Conservation (phyloP, 1,140 invertebrate genomes). For the Sinella curviseta region DNA sequence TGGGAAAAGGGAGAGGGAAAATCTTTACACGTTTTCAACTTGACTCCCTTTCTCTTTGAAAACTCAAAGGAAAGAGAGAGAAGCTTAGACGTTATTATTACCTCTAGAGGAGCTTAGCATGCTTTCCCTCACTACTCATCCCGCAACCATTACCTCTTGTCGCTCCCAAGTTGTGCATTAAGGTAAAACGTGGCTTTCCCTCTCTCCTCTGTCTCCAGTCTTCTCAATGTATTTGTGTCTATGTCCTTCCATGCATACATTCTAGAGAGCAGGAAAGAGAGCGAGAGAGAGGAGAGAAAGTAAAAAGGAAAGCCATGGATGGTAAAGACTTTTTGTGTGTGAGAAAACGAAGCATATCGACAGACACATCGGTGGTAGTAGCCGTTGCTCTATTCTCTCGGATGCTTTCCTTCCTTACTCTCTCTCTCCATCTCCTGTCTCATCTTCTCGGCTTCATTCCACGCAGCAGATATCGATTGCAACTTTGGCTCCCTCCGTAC, state of each 20-base stretch:
- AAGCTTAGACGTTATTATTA: neutral
- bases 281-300: neutral
- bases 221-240: neutral
- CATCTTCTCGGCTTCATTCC: constrained; percentile 3
- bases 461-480: constrained; percentile 19
- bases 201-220: neutral
- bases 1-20: neutral
- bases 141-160: constrained; percentile 24
- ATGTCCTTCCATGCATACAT: neutral
- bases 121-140: constrained; percentile 11
- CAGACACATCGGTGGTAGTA: constrained; percentile 22
- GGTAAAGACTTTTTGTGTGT: neutral
- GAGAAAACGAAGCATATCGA: constrained; percentile 18
- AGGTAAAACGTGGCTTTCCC: constrained; percentile 17
- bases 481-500: neutral
- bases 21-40: too few species aligned
- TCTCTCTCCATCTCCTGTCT: neutral
- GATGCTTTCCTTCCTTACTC: neutral
- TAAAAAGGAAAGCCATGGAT: neutral
- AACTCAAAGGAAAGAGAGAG: neutral
- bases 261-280: too few species aligned
- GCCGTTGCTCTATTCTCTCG: constrained; percentile 4
- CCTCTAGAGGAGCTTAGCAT: neutral
- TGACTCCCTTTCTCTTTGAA: neutral
- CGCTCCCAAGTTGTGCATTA: constrained; percentile 20